Base-by-base conservation (phyloP, 2,888 invertebrate genomes). In the Cheilosia pagana region DNA sequence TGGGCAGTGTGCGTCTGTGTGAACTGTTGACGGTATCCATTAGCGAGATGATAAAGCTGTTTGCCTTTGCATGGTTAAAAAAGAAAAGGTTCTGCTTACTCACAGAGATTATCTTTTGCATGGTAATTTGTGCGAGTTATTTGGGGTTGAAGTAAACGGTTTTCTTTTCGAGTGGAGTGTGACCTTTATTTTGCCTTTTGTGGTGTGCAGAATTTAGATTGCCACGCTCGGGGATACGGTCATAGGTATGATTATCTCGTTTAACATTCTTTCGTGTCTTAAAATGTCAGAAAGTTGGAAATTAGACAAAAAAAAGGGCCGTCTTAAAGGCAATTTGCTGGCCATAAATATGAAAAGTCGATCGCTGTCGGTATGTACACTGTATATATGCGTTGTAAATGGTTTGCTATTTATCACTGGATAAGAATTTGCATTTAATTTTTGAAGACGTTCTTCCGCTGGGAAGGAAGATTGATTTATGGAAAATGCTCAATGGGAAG, bases 31-130 rank as follows among this genome's bases (percentile, higher is more conserved):
- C 57, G 23, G 45, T 48, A 28, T 48, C 70, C 70, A 70, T 70
- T 70, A 70, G 45, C 23, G 55, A 28, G 53, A 45, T 68, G 55
- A 55, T 35, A 45, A 52, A 16, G 52, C 55, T 55, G 55, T 53
- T 68, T 68, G 23, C 23, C 1, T 50, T 50, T 50, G 23, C 12
- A 43, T 55, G 43, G 14, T 19, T 41, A 16, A 14, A 19, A 41
- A 21, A 23, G 39, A 14, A 19, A 41, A 21, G 35, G 39, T n/a
- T 25, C 19, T 48, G 41, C 19, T 65, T 52, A 41, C 23, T 65
- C 52, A 53, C 19, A 16, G 19, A n/a, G 5, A 57, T 25, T 45
- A 45, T 62, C 31, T 71, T 60, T 52, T 52, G 45, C 45, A 72
- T 72, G 53, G 43, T 35, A 53, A 72, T 72, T 72, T 63, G 45